Evolutionary conservation across 2,113 vertebrate species (phyloP).

Genomic region (Melierax canorus): DNA sequence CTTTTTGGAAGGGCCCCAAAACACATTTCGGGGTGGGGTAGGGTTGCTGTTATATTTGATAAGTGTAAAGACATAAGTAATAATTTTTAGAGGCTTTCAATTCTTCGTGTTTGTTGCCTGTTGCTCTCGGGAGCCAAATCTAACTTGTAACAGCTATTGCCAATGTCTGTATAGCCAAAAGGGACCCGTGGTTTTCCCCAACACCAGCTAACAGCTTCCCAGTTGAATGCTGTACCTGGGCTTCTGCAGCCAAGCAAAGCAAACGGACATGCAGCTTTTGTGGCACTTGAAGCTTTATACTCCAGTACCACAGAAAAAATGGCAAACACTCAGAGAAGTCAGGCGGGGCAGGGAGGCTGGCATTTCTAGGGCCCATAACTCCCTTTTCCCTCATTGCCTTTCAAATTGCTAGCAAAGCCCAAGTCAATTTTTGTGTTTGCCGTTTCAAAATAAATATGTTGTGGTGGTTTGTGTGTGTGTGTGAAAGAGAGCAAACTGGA

Average conservation of each 20-base stretch:
- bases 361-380: not conserved
- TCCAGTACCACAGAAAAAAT: not conserved
- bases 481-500: not conserved
- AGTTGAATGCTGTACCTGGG: not conserved
- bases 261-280: not conserved
- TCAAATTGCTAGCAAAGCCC: not conserved
- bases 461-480: not conserved
- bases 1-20: constrained; percentile 29
- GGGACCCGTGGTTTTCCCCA: not conserved
- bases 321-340: not conserved
- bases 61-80: constrained; percentile 41
- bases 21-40: not conserved
- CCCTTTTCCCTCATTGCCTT: not conserved
- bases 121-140: not conserved
- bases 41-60: constrained; percentile 9
- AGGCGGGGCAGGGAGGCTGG: not conserved
- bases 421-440: not conserved
- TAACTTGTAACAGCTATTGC: not conserved
- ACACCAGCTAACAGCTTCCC: not conserved
- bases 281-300: not conserved
- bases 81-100: constrained; percentile 25
- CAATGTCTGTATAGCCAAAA: not conserved
- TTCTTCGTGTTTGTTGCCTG: not conserved
- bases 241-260: constrained; percentile 47
- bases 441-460: not conserved